Evolutionary conservation across 2,888 invertebrate species (phyloP).

Genomic region (Hypselothyrea guttata): DNA sequence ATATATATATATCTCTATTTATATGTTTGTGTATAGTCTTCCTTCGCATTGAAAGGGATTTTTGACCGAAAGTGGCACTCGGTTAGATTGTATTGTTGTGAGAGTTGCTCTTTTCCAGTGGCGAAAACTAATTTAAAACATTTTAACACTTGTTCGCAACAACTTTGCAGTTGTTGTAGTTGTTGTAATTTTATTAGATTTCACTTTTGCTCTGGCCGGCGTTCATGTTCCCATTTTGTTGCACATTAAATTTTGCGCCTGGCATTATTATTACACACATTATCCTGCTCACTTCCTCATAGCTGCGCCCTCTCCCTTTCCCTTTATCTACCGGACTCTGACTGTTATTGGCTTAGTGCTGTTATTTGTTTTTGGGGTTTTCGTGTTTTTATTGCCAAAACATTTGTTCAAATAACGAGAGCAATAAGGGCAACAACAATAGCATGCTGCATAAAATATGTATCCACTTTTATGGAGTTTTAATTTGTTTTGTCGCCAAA

Average conservation of each 20-base stretch:
- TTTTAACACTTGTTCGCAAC: slow-evolving; percentile 71
- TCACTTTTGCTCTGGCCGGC: slow-evolving; percentile 34
- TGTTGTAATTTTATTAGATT: slow-evolving; percentile 68
- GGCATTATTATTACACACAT: slow-evolving; percentile 55
- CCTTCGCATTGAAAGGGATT: slow-evolving; percentile 40
- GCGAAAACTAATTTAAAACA: slow-evolving; percentile 76
- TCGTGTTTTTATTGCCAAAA: slow-evolving; percentile 60
- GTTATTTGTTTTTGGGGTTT: slow-evolving; percentile 38
- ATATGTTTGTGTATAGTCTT: no score
- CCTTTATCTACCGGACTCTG: neutral
- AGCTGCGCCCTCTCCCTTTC: slow-evolving; percentile 4
- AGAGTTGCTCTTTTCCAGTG: slow-evolving; percentile 28
- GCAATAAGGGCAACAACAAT: slow-evolving; percentile 32
- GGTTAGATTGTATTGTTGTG: slow-evolving; percentile 41
- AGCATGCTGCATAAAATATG: slow-evolving; percentile 63
- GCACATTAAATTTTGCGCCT: slow-evolving; percentile 54
- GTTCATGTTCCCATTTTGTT: slow-evolving; percentile 36
- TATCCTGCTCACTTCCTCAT: neutral
- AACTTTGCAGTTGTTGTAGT: slow-evolving; percentile 13
- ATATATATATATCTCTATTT: neutral
- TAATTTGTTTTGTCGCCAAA: slow-evolving; percentile 73
- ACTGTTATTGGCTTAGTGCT: slow-evolving; percentile 7
- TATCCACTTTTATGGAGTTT: slow-evolving; percentile 74
- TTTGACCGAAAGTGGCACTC: slow-evolving; percentile 26
- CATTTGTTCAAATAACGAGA: slow-evolving; percentile 68